Conservation (phyloP, 2,113 vertebrate species). For the Chaenocephalus aceratus region DNA sequence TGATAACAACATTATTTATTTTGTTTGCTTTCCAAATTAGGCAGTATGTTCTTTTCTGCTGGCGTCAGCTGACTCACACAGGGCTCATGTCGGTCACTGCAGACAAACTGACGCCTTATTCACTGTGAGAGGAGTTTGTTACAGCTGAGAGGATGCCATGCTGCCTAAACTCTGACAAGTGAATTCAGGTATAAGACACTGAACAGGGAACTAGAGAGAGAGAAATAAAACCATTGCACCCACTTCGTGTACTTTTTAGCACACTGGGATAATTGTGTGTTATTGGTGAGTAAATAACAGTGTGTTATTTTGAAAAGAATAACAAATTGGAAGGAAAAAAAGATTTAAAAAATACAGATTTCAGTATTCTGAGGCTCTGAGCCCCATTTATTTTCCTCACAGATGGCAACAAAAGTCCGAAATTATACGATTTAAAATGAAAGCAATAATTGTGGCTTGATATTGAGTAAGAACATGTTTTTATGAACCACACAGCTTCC, state of each 20-base stretch:
- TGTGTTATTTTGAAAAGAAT: too few species aligned
- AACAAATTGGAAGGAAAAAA: too few species aligned
- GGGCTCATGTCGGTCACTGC: neutral
- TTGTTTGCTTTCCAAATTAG: conserved; percentile 19
- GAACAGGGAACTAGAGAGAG: neutral
- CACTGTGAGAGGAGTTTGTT: conserved; percentile 10
- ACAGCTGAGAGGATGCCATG: neutral
- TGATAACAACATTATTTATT: neutral
- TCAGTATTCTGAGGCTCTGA: too few species aligned
- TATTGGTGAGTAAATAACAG: too few species aligned
- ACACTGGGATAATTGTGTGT: too few species aligned
- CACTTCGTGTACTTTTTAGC: neutral
- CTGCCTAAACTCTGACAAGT: neutral
- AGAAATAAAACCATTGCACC: conserved; percentile 8
- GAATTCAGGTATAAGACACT: neutral
- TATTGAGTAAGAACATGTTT: too few species aligned
- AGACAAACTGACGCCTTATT: conserved; percentile 24
- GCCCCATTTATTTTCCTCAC: too few species aligned
- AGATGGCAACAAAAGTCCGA: too few species aligned
- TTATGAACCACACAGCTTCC: too few species aligned
- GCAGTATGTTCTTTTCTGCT: neutral
- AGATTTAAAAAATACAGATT: too few species aligned
- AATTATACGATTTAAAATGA: too few species aligned
- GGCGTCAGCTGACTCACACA: conserved; percentile 5
- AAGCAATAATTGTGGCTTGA: too few species aligned